Evolutionary conservation across 2,888 invertebrate genomes (phyloP).

Genomic region (Leptopterna dolabrata): DNA sequence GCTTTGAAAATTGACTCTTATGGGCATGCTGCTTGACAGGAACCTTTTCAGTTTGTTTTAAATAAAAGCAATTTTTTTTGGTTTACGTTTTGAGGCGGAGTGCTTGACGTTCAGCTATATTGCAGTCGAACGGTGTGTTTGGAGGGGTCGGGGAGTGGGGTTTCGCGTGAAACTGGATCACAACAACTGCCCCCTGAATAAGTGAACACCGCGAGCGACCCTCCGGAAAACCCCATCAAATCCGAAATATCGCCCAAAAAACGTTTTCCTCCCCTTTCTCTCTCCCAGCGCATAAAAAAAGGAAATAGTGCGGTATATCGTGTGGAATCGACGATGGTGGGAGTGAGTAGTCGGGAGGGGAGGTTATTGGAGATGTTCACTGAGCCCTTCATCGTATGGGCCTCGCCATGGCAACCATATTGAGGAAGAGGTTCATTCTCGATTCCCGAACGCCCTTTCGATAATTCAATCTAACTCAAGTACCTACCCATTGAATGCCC

Average conservation of each 20-base stretch:
- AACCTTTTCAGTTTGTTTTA: no score
- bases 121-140: background rate
- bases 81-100: no score
- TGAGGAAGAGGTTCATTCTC: background rate
- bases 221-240: background rate
- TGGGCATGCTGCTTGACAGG: no score
- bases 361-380: conserved; percentile 11
- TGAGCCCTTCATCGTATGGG: background rate
- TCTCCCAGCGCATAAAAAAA: background rate
- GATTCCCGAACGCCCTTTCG: background rate
- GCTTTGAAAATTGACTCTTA: no score
- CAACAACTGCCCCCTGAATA: background rate
- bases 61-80: no score
- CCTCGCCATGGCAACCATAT: background rate
- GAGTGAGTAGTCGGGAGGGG: background rate
- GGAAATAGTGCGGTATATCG: background rate
- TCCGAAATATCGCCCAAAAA: background rate
- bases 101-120: no score
- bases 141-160: background rate
- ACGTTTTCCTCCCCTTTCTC: background rate
- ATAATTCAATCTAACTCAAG: background rate
- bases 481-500: background rate
- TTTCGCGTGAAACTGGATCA: background rate
- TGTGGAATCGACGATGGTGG: background rate
- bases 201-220: background rate